Conservation (phyloP, 1,140 invertebrate genomes). For the Laodelphax striatellus region DNA sequence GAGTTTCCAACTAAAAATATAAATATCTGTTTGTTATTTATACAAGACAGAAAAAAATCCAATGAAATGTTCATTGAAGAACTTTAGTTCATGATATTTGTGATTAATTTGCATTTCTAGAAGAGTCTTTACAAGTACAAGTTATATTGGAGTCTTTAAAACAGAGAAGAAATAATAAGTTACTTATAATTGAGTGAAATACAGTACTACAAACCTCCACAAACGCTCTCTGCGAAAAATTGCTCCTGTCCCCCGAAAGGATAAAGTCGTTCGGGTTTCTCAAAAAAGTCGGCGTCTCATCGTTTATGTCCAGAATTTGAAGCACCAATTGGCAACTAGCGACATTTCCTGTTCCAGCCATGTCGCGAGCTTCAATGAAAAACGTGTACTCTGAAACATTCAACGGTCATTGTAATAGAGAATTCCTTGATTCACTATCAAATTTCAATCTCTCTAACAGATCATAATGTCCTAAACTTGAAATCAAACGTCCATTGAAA, state of each 20-base stretch:
- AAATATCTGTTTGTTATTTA: no score
- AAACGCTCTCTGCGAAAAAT: slow-evolving; percentile 57
- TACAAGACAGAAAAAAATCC: no score
- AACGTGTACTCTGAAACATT: slow-evolving; percentile 49
- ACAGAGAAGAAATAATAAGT: no score
- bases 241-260: slow-evolving; percentile 54
- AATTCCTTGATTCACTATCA: background rate
- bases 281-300: slow-evolving; percentile 73
- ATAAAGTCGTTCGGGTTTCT: slow-evolving; percentile 70
- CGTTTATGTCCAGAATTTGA: slow-evolving; percentile 73
- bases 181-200: background rate
- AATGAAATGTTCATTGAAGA: no score
- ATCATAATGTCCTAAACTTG: background rate
- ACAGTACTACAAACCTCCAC: slow-evolving; percentile 39
- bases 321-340: slow-evolving; percentile 59
- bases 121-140: background rate
- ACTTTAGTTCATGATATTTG: no score
- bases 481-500: background rate
- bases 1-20: no score
- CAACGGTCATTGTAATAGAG: background rate
- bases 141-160: no score
- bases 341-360: slow-evolving; percentile 63
- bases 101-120: no score
- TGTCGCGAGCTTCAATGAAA: slow-evolving; percentile 74
- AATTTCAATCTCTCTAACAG: background rate